Conservation (phyloP, 2,113 vertebrate genomes). For the Heterocephalus glaber region DNA sequence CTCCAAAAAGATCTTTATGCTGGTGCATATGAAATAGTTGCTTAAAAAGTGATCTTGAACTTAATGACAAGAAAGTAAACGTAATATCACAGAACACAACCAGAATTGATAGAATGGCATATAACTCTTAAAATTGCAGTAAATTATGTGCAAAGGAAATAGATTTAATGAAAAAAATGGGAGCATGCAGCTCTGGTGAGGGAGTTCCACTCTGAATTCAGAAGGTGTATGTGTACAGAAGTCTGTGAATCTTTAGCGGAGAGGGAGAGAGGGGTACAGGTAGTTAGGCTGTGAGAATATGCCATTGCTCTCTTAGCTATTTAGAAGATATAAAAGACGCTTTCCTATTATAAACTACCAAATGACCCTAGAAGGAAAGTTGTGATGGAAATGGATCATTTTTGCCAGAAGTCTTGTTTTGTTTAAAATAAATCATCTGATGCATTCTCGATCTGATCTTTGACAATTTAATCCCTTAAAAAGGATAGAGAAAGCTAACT, state of each 20-base stretch:
- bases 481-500: conserved; percentile 5
- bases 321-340: neutral
- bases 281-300: too few relatives aligned
- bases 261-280: neutral
- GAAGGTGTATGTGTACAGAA: neutral
- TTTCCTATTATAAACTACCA: neutral
- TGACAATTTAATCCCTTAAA: conserved; percentile 49
- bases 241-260: neutral
- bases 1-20: conserved; percentile 22
- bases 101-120: neutral
- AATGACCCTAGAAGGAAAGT: neutral
- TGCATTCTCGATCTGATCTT: conserved; percentile 23
- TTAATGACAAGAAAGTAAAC: conserved; percentile 29
- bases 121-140: conserved; percentile 10
- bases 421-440: conserved; percentile 11
- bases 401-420: neutral
- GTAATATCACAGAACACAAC: neutral
- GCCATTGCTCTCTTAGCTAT: neutral
- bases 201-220: neutral
- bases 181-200: neutral
- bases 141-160: conserved; percentile 38
- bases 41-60: conserved; percentile 38
- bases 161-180: neutral
- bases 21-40: neutral
- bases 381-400: neutral